Base-by-base conservation (phyloP, 2,797 vertebrate species). In the Chaetophractus vellerosus region DNA sequence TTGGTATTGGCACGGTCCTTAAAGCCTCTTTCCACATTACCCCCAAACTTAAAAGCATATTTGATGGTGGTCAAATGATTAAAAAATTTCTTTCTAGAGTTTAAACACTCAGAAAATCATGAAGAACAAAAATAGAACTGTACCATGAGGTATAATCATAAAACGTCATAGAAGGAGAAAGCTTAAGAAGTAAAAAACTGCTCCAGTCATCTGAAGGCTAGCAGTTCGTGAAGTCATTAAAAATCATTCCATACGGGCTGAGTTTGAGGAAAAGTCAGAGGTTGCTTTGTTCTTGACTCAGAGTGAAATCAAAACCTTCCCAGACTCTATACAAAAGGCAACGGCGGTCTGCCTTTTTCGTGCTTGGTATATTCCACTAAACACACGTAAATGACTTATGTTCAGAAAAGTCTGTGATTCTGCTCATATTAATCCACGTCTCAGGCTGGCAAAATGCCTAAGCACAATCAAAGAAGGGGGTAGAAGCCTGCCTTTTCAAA, bases 41-140 rank as follows among this genome's bases (percentile, higher is more conserved):
- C 97, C 97, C 81, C 96, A 96, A 98, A 95, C 98, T 94, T 94
- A 96, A 81, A 97, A 98, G 97, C 98, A 97, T 97, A 96, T 96
- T 96, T 96, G 95, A 91, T 91, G 6, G 9, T 97, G 95, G 97
- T 97, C 98, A 98, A 98, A 97, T 97, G 96, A 97, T 98, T 97
- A 95, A 95, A 97, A 96, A 88, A 94, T 91, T 97, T 93, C 92
- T 55, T 79, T 96, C 96, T 97, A 79, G n/a, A 96, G 80, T 95
- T 96, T 28, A 26, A 97, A 79, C 92, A 94, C 96, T 97, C 72
- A 95, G 94, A 96, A 97, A 96, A 95, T 95, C 48, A 98, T 21
- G 83, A 98, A 96, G 97, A 91, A 97, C 85, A 91, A 93, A 98
- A 98, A 95, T 68, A 98, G 97, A 98, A 97, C 96, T 94, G 88